phyloP scores from a whole-genome alignment of 2,797 vertebrate genomes.

The Cuniculus paca region DNA sequence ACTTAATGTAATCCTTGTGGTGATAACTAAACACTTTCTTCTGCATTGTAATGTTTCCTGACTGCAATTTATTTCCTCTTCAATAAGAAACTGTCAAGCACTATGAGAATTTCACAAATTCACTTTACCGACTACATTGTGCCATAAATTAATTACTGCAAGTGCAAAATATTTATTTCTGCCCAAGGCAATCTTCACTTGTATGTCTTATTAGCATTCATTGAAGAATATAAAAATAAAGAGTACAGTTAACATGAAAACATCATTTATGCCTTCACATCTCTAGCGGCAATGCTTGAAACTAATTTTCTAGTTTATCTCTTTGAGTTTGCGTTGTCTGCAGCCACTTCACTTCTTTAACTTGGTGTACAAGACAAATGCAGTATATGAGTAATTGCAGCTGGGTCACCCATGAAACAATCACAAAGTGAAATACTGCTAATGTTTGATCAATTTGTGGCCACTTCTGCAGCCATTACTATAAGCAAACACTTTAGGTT shows the following conservation, averaged over 20 bases:
- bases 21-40: conserved; percentile 49
- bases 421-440: not conserved
- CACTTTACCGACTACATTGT: conserved; percentile 60
- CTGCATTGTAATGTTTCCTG: conserved; percentile 56
- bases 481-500: not conserved
- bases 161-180: conserved; percentile 71
- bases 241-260: conserved; percentile 66
- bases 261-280: conserved; percentile 57
- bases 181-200: conserved; percentile 38
- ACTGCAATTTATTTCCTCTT: conserved; percentile 75
- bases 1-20: conserved; percentile 49
- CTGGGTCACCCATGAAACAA: not conserved
- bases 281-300: conserved; percentile 57
- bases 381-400: not conserved
- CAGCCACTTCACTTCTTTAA: conserved; percentile 13
- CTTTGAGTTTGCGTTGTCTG: conserved; percentile 4
- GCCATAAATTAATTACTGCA: conserved; percentile 79
- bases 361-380: conserved; percentile 22
- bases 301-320: conserved; percentile 69
- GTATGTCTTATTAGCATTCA: conserved; percentile 70
- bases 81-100: conserved; percentile 67
- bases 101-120: conserved; percentile 67
- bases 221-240: conserved; percentile 59
- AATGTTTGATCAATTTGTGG: not conserved
- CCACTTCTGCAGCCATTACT: not conserved